Evolutionary conservation across 92 coral and sea anemone species (phyloP), one percentile per base, ranked within the genome.

Genomic region (Blastomussa wellsi): DNA sequence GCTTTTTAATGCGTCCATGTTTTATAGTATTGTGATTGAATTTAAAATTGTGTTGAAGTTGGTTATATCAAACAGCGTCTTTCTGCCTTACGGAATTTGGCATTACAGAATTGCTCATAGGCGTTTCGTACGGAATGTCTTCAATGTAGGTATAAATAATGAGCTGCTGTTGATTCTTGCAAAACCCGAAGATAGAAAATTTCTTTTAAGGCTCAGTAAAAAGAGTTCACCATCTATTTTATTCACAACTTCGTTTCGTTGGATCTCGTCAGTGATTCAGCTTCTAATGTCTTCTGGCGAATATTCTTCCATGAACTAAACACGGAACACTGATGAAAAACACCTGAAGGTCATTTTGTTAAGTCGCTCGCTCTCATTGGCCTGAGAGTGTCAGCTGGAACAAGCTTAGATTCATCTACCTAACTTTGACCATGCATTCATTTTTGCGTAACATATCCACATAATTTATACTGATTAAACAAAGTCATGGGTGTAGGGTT

Each of bases 1-100:
- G 75, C 47, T 36, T 70, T 70, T 70, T 70, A 12, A 70, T 24
- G 75, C 75, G 75, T 70, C 39, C 48, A 70, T 33, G 12, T 70
- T 70, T 70, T 70, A 48, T 70, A 70, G 74, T 13, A 32, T 17
- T 13, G 48, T 8, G 44, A 8, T 28, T 62, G 4, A 70, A 35
- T 70, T 4, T 38, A 69, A 38, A 69, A 22, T 69, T 36, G 19
- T 36, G 39, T 1, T 4, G 1, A 29, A 32, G 12, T 69, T 69
- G 7, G 24, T 19, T 38, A 38, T 35, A 70, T 16, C n/a, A 70
- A 36, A 62, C 68, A 28, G 14, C 10, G 26, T 62, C 11, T 16
- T 62, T 26, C 35, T 10, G 35, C 68, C 35, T 35, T 26, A 29
- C 14, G 33, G 68, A 57, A 57, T 0, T 57, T 57, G n/a, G 29